Evolutionary conservation across 2,113 vertebrate species (phyloP), one percentile per base, ranked within the genome.

Genomic region (Pipra filicauda): DNA sequence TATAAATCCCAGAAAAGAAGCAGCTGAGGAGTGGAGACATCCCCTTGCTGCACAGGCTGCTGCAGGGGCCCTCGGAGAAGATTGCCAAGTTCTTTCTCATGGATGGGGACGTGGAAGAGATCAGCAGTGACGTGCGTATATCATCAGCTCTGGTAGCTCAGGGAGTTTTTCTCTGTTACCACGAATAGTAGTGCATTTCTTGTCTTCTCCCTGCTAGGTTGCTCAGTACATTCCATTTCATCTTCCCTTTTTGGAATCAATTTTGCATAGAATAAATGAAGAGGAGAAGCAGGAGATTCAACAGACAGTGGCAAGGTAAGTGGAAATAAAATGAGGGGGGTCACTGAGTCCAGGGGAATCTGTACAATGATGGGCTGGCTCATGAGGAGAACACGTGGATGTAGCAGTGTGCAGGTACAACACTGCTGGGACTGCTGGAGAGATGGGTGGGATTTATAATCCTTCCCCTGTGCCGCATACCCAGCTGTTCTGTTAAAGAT

Each of bases 201-300:
- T 52, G 13, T 67, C 16, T 9, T 49, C 54, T 30, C 37, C 20
- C 55, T 58, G 12, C 20, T 82, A 99, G 99, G 99, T 99, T 52
- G 99, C 99, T 80, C 99, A 99, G 81, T 99, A 99, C 74, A 97
- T 99, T 79, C 98, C 98, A 61, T 98, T 99, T 91, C 98, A 99
- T 70, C 97, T 99, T 85, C 98, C 98, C 9, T 97, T 99, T 82
- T 95, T 99, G 97, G 98, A 99, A 85, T 98, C 98, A 0, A 98
- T 99, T 91, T 97, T 99, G 48, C 97, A 97, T 80, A 98, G 98
- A 92, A 97, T 99, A 89, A 95, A 97, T 49, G 98, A 99, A 49
- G 98, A 99, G 74, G 99, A 99, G 57, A 92, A 96, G 83, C 97
- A 91, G 93, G 98, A 99, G 90, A 98, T 99, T 49, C 95, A 98